phyloP scores from a whole-genome alignment of 2,888 invertebrate genomes.

The Eilema depressum region DNA sequence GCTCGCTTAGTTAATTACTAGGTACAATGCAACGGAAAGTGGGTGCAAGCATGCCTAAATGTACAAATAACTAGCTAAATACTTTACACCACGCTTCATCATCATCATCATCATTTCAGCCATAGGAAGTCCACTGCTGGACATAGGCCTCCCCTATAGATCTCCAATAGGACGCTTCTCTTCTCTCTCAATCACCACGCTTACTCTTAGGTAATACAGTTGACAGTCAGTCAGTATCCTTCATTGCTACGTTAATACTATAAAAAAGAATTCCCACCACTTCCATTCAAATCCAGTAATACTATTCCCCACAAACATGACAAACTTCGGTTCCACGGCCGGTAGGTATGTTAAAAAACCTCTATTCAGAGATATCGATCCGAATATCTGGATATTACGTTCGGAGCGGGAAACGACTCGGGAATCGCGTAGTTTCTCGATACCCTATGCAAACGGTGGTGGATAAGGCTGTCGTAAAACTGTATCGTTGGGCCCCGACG shows the following conservation, averaged over 20 bases:
- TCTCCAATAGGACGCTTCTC: too few species aligned
- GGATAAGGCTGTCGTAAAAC: conserved; percentile 53
- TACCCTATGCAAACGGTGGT: conserved; percentile 44
- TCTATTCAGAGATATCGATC: conserved; percentile 38
- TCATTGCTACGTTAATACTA: neutral
- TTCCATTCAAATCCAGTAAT: neutral
- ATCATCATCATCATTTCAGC: too few species aligned
- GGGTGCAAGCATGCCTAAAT: too few species aligned
- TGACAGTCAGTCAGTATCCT: too few species aligned
- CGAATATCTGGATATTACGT: conserved; percentile 38
- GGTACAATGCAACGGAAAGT: too few species aligned
- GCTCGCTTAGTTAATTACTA: too few species aligned
- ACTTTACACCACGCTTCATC: too few species aligned
- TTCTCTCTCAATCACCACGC: too few species aligned
- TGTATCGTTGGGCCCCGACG: conserved; percentile 42
- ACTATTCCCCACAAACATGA: neutral
- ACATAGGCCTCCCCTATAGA: too few species aligned
- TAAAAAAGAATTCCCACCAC: neutral
- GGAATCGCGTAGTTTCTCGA: conserved; percentile 47
- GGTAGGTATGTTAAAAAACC: conserved; percentile 31
- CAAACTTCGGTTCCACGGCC: conserved; percentile 1
- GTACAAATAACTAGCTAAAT: too few species aligned
- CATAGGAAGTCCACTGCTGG: too few species aligned
- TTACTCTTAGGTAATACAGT: neutral
- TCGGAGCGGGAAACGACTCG: conserved; percentile 49